Evolutionary conservation across 1,140 invertebrate genomes (phyloP).

Genomic region (Mycetomoellerius zeteki): DNA sequence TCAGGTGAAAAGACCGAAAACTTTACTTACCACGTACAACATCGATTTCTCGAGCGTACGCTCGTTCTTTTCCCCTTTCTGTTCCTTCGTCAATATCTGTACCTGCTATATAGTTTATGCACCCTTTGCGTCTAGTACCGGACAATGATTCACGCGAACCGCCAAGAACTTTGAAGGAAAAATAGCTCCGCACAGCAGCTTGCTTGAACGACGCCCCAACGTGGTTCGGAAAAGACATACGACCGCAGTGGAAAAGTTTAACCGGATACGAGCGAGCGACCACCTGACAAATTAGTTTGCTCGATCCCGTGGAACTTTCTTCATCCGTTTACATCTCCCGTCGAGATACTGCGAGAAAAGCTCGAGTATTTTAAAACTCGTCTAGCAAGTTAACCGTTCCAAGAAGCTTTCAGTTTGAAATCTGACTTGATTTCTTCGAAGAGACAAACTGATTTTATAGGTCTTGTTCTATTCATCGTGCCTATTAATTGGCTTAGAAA

Average conservation of each 20-base stretch:
- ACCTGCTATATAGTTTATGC: slow-evolving; percentile 55
- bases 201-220: slow-evolving; percentile 23
- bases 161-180: slow-evolving; percentile 7
- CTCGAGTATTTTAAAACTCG: slow-evolving; percentile 13
- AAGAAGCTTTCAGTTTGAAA: slow-evolving; percentile 12
- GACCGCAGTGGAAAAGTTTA: slow-evolving; percentile 52
- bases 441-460: neutral
- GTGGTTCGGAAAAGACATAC: slow-evolving; percentile 46
- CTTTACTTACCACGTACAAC: slow-evolving; percentile 49
- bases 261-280: slow-evolving; percentile 54
- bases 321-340: slow-evolving; percentile 57
- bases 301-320: slow-evolving; percentile 49
- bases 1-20: slow-evolving; percentile 59
- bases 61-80: neutral
- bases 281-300: slow-evolving; percentile 61
- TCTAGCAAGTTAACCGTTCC: neutral
- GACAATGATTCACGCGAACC: slow-evolving; percentile 63
- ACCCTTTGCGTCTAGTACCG: slow-evolving; percentile 16
- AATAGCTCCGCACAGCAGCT: slow-evolving; percentile 12
- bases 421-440: neutral
- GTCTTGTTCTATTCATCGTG: neutral
- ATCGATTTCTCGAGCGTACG: slow-evolving; percentile 64
- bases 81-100: slow-evolving; percentile 22
- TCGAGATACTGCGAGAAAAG: slow-evolving; percentile 20
- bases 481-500: neutral